phyloP scores from a whole-genome alignment of 1,140 invertebrate species.

The Aculops lycopersici region DNA sequence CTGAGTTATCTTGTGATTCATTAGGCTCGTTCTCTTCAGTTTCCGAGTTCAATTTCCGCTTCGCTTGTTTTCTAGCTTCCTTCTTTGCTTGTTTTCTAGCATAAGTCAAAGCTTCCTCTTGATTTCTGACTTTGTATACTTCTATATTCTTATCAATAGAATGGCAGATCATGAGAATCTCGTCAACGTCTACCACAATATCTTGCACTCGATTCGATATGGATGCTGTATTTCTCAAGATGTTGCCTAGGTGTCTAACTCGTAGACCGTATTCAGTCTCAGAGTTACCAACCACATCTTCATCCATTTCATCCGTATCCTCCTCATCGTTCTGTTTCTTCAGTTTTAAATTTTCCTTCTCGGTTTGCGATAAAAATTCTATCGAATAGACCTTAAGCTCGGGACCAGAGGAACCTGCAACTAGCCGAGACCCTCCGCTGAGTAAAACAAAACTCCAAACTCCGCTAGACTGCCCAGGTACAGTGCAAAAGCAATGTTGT shows the following conservation, averaged over 20 bases:
- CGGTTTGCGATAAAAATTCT: slow-evolving; percentile 13
- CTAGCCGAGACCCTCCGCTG: slow-evolving; percentile 39
- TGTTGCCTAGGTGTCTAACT: slow-evolving; percentile 23
- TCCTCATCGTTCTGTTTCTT: slow-evolving; percentile 14
- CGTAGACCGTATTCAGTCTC: slow-evolving; percentile 12
- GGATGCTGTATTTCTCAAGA: slow-evolving; percentile 29
- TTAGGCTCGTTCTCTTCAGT: no score
- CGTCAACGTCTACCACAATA: slow-evolving; percentile 19
- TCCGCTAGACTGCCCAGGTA: slow-evolving; percentile 25
- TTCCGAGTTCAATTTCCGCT: no score
- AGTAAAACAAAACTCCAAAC: slow-evolving; percentile 51
- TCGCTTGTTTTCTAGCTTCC: slow-evolving; percentile 14
- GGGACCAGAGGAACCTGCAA: slow-evolving; percentile 50
- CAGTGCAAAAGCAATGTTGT: slow-evolving; percentile 75
- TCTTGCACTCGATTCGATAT: slow-evolving; percentile 17
- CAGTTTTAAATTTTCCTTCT: slow-evolving; percentile 14
- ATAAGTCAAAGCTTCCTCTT: slow-evolving; percentile 32
- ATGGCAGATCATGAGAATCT: slow-evolving; percentile 39
- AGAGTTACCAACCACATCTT: slow-evolving; percentile 21
- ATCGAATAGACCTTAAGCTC: slow-evolving; percentile 49
- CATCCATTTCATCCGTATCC: slow-evolving; percentile 21
- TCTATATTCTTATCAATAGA: slow-evolving; percentile 47
- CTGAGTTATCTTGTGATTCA: no score
- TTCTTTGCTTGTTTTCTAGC: slow-evolving; percentile 42
- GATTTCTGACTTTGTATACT: slow-evolving; percentile 39